Evolutionary conservation across 1,140 invertebrate species (phyloP), one percentile per base, ranked within the genome.

Genomic region (Heliconius melpomene): DNA sequence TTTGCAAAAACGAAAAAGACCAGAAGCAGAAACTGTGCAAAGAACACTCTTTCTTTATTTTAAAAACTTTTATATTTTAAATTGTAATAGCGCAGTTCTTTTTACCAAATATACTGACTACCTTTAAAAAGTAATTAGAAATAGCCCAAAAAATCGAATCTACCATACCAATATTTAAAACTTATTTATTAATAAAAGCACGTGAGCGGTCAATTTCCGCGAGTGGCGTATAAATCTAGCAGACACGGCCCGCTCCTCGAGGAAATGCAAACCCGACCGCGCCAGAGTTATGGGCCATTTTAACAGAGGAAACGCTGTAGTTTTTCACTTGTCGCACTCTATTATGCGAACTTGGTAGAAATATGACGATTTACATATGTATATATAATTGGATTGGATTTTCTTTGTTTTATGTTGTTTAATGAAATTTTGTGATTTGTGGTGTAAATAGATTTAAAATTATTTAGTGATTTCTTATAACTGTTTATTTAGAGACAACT

Each of bases 281-380:
- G 74, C 29, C 78, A 87, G 90, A 92, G 83, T 90, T 91, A 92
- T 91, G 85, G 85, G 81, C 85, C 87, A 83, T 86, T 92, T 87
- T 88, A 87, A 87, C 87, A 87, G 82, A 88, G 90, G 90, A 92
- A 92, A 91, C 90, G 86, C 80, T 85, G 86, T 90, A 91, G 84
- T 92, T 92, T 92, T 91, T 92, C 91, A 92, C 86, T 87, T 90
- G 89, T 89, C 88, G 74, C 77, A 71, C 74, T 79, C 76, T 79
- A 77, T 84, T 79, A 84, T 83, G 71, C 9, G 66, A 72, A 84
- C 77, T 82, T 77, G 72, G 50, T 79, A 75, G 57, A 40, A 75
- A 73, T 81, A 78, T 79, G 72, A 75, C 57, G 23, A 77, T 84
- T 76, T 81, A 79, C 79, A 74, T 29, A 23, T 20, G 23, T 18